Evolutionary conservation across 64 coral and sea anemone genomes (phyloP).

Genomic region (Stylophora pistillata): DNA sequence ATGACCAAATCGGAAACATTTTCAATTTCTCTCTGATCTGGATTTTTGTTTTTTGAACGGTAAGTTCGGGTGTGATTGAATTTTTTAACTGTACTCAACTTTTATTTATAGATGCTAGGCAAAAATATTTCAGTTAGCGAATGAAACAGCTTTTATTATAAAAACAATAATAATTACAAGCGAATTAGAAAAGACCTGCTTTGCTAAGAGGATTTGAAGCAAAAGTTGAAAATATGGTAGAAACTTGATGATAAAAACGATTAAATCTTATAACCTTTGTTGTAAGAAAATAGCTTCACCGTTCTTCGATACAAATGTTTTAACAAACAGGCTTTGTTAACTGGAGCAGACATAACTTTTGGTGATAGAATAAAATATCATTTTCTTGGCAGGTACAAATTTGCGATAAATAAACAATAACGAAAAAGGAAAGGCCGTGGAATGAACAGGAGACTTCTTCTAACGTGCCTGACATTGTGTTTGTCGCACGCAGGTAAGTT

Average conservation of each 20-base stretch:
- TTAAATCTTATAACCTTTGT: no score
- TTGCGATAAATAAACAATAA: slow-evolving; percentile 52
- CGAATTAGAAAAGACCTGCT: slow-evolving; percentile 31
- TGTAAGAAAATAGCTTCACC: no score
- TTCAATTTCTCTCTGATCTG: neutral
- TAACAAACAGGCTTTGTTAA: neutral
- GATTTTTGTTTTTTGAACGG: slow-evolving; percentile 21
- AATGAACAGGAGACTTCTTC: slow-evolving; percentile 45
- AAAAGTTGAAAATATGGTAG: neutral
- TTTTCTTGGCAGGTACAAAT: slow-evolving; percentile 28
- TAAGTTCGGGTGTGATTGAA: neutral
- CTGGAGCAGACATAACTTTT: neutral
- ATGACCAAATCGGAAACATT: slow-evolving; percentile 36
- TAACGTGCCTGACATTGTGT: slow-evolving; percentile 39
- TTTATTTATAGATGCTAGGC: neutral
- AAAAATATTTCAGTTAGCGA: neutral
- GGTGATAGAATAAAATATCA: neutral
- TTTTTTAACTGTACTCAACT: neutral
- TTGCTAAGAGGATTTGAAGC: neutral
- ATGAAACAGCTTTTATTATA: neutral
- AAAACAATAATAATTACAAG: slow-evolving; percentile 49
- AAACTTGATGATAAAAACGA: neutral
- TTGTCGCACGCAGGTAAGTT: slow-evolving; percentile 39
- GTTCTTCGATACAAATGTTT: neutral
- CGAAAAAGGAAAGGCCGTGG: slow-evolving; percentile 18